Base-by-base conservation (phyloP, 2,888 invertebrate species). In the Cheilosia scutellata region DNA sequence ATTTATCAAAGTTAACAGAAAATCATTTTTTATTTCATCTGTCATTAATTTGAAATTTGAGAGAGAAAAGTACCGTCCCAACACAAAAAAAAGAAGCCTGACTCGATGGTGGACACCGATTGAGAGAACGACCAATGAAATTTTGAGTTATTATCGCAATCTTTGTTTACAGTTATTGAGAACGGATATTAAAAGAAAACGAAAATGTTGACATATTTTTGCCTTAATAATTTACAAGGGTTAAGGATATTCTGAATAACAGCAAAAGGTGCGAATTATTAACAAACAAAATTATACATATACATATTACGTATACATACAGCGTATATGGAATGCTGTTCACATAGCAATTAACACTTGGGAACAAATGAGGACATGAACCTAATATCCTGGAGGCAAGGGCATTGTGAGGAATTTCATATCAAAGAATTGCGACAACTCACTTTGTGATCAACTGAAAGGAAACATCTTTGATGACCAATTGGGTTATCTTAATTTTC, bases 21-120 rank as follows among this genome's bases (percentile, higher is more conserved):
- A 84, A 55, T 84, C 84, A 84, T 84, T 84, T 84, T 49, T 80
- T 65, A 84, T 80, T 75, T 76, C 80, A 76, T 66, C 76, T 84
- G 80, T 84, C 84, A 84, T 84, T 84, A 84, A 84, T 84, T 84
- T 84, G 84, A 84, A 84, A 84, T 76, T 75, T 75, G 84, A 84
- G 80, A 84, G 70, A 40, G 53, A 58, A 20, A 20, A 51, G 47
- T 6, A 16, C n/a, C 27, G 42, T 4, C 27, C 9, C 4, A 44
- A 27, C 16, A 40, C 42, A 57, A 40, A 60, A 20, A 13, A 70
- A 55, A 37, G 29, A 5, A 9, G 11, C 20, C 25, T 20, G 11
- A 13, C 47, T 11, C 49, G 33, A 49, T 20, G 13, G 37, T 37
- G 40, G 25, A 53, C 44, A 55, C 16, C 57, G 65, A 31, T 42